Evolutionary conservation across 2,888 invertebrate species (phyloP).

Genomic region (Chorisops tibialis): DNA sequence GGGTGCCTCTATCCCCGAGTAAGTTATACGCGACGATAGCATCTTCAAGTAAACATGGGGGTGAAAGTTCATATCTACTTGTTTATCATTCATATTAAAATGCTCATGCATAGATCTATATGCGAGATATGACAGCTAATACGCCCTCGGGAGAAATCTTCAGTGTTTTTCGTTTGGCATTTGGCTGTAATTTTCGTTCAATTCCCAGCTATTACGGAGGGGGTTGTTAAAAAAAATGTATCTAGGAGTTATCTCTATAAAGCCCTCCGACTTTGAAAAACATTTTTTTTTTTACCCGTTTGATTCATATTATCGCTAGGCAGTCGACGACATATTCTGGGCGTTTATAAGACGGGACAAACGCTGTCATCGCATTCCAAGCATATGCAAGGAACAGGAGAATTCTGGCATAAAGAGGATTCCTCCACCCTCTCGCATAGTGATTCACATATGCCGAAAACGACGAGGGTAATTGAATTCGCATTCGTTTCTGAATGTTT

Average conservation of each 20-base stretch:
- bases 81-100: conserved; percentile 14
- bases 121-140: conserved; percentile 7
- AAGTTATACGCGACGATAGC: background rate
- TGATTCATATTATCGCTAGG: too few species aligned
- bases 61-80: conserved; percentile 3
- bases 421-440: background rate
- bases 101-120: background rate
- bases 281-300: background rate
- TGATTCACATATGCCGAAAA: background rate
- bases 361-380: background rate
- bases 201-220: background rate
- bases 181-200: conserved; percentile 7
- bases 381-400: background rate
- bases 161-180: conserved; percentile 8
- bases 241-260: background rate
- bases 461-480: conserved; percentile 20
- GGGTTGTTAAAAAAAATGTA: background rate
- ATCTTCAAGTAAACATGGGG: background rate
- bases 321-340: too few species aligned
- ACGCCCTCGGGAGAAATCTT: conserved; percentile 1
- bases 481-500: conserved; percentile 11
- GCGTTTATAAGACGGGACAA: too few species aligned
- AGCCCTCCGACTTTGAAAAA: background rate
- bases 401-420: background rate
- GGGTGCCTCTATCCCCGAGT: background rate